phyloP scores from a whole-genome alignment of 2,797 vertebrate genomes.

The Halcyon leucocephala region DNA sequence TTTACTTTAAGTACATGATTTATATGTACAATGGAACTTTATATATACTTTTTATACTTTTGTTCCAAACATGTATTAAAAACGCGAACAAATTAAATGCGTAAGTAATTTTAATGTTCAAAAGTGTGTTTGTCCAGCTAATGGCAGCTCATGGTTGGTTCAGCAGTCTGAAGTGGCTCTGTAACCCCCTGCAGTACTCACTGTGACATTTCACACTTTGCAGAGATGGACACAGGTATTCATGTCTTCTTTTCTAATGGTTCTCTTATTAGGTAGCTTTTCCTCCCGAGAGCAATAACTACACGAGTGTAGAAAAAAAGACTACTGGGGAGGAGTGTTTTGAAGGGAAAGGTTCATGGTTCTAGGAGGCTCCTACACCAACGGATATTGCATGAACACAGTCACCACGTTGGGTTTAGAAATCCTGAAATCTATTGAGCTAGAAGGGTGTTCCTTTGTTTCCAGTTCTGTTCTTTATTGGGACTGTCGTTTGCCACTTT shows the following conservation, averaged over 20 bases:
- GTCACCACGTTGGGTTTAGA: not conserved
- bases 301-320: not conserved
- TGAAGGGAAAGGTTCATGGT: not conserved
- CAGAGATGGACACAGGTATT: not conserved
- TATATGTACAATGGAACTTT: not conserved
- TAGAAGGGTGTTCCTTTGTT: not conserved
- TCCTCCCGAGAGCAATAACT: slow-evolving; percentile 35
- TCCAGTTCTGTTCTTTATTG: not conserved
- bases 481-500: not conserved
- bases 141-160: not conserved
- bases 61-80: not conserved
- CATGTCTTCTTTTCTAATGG: not conserved
- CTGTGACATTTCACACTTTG: not conserved
- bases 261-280: not conserved
- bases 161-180: not conserved
- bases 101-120: not conserved
- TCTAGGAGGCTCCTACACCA: not conserved
- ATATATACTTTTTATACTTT: not conserved
- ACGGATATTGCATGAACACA: not conserved
- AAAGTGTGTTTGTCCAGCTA: not conserved
- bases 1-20: not conserved
- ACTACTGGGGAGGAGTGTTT: not conserved
- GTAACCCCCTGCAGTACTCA: not conserved
- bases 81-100: not conserved
- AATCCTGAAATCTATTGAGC: not conserved